phyloP scores from a whole-genome alignment of 2,888 invertebrate genomes.

The Hartigia nigra region DNA sequence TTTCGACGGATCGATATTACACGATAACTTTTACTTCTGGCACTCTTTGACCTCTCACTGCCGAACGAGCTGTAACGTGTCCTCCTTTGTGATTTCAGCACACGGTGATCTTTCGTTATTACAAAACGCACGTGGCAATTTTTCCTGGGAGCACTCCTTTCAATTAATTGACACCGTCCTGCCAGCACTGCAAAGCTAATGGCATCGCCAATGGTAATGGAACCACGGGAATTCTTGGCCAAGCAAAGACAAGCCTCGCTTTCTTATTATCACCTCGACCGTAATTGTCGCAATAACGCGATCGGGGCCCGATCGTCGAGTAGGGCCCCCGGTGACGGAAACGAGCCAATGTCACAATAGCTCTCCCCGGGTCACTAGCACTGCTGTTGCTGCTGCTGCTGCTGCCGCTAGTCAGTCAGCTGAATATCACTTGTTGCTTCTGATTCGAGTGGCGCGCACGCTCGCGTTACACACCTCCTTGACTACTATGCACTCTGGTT shows the following conservation, averaged over 20 bases:
- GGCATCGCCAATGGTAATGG: neutral
- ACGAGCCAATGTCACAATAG: constrained; percentile 6
- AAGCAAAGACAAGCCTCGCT: constrained; percentile 7
- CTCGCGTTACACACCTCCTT: neutral
- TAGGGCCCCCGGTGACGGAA: neutral
- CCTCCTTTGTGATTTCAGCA: neutral
- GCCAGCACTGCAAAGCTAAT: neutral
- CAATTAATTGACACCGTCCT: neutral
- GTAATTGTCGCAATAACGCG: constrained; percentile 2
- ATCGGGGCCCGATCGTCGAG: constrained; percentile 5
- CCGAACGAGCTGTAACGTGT: constrained; percentile 24
- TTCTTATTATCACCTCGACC: constrained; percentile 9
- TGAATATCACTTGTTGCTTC: neutral
- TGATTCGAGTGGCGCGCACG: neutral
- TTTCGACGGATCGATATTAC: neutral
- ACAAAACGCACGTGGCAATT: neutral
- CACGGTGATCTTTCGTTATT: neutral
- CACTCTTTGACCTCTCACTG: constrained; percentile 48
- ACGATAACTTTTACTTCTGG: neutral
- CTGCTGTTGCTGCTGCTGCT: neutral
- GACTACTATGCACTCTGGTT: neutral
- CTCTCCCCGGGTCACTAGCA: constrained; percentile 3
- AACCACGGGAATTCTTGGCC: neutral
- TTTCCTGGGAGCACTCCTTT: neutral
- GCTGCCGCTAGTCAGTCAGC: neutral